Percentiles rank a stretch among this genome's conserved stretches.
Evolutionary conservation across 1,140 invertebrate species (phyloP).

Genomic region (Macrotrachela quadricornifera): DNA sequence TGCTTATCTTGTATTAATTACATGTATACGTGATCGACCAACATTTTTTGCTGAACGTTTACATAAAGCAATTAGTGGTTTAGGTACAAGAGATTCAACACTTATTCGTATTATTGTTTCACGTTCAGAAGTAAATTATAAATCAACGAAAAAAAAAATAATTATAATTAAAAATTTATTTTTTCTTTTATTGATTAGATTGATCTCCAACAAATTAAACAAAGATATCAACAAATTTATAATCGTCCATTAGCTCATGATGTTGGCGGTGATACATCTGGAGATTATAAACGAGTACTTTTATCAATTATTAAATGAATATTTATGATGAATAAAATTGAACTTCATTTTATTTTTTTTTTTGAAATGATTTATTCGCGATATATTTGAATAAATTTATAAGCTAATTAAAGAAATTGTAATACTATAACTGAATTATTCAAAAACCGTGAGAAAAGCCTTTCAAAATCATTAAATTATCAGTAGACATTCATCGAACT

Average conservation of each 20-base stretch:
- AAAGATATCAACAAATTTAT: constrained; percentile 16
- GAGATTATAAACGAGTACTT: constrained; percentile 19
- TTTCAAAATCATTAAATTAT: too few relatives aligned
- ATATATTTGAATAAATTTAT: too few relatives aligned
- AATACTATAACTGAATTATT: too few relatives aligned
- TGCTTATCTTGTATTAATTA: constrained; percentile 1
- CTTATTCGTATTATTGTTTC: constrained; percentile 5
- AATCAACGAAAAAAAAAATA: constrained; percentile 13
- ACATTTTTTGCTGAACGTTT: constrained; percentile 3
- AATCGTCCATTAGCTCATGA: constrained; percentile 14
- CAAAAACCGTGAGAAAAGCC: too few relatives aligned
- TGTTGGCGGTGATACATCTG: constrained; percentile 17
- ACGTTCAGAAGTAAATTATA: constrained; percentile 9
- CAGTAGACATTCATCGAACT: too few relatives aligned
- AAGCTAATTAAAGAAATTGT: too few relatives aligned
- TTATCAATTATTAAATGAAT: constrained; percentile 1
- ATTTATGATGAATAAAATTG: too few relatives aligned
- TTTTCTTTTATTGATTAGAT: too few relatives aligned
- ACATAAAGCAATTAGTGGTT: neutral
- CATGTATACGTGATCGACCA: neutral
- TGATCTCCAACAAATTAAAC: constrained; percentile 22
- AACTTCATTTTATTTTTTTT: too few relatives aligned
- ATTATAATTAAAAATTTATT: constrained; percentile 12
- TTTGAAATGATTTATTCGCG: too few relatives aligned
- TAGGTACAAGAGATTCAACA: constrained; percentile 5